A percentile compares a stretch with the other conserved stretches of the same genome.
phyloP scores from a whole-genome alignment of 2,888 invertebrate genomes.

The Epinotia demarniana region DNA sequence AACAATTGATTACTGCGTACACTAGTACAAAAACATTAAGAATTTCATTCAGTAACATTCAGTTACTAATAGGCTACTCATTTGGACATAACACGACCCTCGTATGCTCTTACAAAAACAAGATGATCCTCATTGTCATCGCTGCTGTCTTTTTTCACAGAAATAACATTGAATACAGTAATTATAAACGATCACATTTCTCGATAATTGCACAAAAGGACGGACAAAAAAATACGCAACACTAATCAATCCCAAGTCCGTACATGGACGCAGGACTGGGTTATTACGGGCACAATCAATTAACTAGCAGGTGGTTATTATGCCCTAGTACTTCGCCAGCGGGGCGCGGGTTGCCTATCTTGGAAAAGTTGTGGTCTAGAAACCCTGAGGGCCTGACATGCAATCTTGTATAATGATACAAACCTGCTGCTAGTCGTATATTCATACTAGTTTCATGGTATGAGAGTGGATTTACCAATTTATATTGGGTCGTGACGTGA shows the following conservation, averaged over 20 bases:
- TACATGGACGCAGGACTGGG: conserved; percentile 24
- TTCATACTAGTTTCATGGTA: no score
- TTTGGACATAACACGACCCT: not conserved
- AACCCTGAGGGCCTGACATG: conserved; percentile 6
- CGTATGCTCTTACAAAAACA: not conserved
- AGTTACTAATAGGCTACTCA: not conserved
- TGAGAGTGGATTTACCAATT: no score
- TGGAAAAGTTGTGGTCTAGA: conserved; percentile 10
- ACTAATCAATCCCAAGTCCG: conserved; percentile 15
- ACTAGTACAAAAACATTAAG: not conserved
- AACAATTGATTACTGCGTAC: no score
- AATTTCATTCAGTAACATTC: not conserved
- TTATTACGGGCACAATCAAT: conserved; percentile 39
- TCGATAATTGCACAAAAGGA: not conserved
- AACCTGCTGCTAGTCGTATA: not conserved
- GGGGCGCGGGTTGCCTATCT: conserved; percentile 16
- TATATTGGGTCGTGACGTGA: no score
- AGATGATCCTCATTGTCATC: not conserved
- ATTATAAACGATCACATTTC: conserved; percentile 20
- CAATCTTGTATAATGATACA: conserved; percentile 1
- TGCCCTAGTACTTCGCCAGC: conserved; percentile 9
- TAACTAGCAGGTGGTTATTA: conserved; percentile 41
- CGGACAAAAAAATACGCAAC: not conserved
- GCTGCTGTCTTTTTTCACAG: not conserved
- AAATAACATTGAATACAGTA: not conserved